Base-by-base conservation (phyloP, 2,797 vertebrate genomes). In the Geotrypetes seraphini region DNA sequence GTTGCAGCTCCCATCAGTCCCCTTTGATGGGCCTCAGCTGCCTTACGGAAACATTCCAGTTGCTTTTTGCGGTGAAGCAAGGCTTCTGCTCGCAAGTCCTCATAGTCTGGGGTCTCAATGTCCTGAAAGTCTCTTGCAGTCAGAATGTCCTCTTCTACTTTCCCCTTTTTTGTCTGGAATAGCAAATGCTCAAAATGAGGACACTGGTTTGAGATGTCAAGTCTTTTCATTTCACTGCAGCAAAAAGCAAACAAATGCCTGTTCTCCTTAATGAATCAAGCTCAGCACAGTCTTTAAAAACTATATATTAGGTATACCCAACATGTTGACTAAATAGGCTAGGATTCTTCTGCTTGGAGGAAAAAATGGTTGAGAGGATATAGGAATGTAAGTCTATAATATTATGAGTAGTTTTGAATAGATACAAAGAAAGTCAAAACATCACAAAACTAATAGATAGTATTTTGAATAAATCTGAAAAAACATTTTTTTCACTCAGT, bases 21-120 rank as follows among this genome's bases (percentile, higher is more conserved):
- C 69, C 91, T 88, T 30, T 73, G 79, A 53, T 81, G 83, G 12
- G 96, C 96, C 47, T 93, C 91, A 3, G 85, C 87, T 3, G 96
- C 92, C 51, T 96, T 98, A 36, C 63, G 58, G 28, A 93, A 89
- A 58, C 73, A 85, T 29, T 99, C 92, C 1, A 85, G 73, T 62
- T 88, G 89, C 47, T 83, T 84, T 5, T 57, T 75, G 20, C 79
- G 87, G 67, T 98, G 91, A 36, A 92, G 66, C 32, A 73, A 77
- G 19, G 96, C 95, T 60, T 98, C 92, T 0, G 90, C 89, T 63
- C 95, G 81, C 49, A 93, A 93, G 67, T 96, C 94, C 7, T 86
- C 66, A 3, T 97, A 98, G 13, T 88, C 78, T 4, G 93, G 93
- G 57, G 89, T 88, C 24, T 90, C 84, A 3, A 79, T 78, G 29